Base-by-base conservation (phyloP, 2,888 invertebrate species). In the Tetropium fuscum region DNA sequence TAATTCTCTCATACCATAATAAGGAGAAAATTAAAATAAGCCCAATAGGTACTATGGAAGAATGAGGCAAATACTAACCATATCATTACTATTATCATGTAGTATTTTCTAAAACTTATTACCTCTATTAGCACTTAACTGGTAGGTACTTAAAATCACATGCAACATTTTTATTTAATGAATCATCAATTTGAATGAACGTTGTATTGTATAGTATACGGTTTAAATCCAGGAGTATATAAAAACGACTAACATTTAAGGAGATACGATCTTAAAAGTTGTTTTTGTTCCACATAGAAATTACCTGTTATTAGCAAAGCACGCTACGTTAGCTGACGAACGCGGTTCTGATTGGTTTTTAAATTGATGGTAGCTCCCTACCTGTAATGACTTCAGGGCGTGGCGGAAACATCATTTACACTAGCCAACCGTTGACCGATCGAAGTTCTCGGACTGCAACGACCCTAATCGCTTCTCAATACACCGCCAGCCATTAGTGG, bases 361-460 rank as follows among this genome's bases (percentile, higher is more conserved):
- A 79, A 81, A 81, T 80, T 80, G 79, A 81, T 80, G 79, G 79
- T 77, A 78, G 79, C 76, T 78, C 76, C 78, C 78, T 80, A 80
- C 81, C 80, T 81, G 81, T 81, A 79, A 79, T 80, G 81, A 80
- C 75, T 71, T 67, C 70, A 71, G 74, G 81, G 81, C 81, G 81
- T 80, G 80, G 80, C 80, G 71, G 74, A 71, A 73, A 77, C 79
- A 80, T 81, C 81, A 80, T 81, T 81, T 81, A 81, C 79, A 79
- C 79, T 75, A 78, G 78, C 80, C 80, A 80, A 80, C 80, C 78
- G 78, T 77, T 76, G 76, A 77, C 77, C 77, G 78, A 76, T 75
- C 77, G 74, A 69, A 69, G 65, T 64, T 58, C 62, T 61, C 64
- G 58, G 62, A 64, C 68, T 70, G 66, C 69, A 64, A 73, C 66